These are phyloP conservation scores for Phrynosoma blainvillii DNA, from an alignment of 2,113 vertebrate genomes.

Conservation along the genomic window DNA sequence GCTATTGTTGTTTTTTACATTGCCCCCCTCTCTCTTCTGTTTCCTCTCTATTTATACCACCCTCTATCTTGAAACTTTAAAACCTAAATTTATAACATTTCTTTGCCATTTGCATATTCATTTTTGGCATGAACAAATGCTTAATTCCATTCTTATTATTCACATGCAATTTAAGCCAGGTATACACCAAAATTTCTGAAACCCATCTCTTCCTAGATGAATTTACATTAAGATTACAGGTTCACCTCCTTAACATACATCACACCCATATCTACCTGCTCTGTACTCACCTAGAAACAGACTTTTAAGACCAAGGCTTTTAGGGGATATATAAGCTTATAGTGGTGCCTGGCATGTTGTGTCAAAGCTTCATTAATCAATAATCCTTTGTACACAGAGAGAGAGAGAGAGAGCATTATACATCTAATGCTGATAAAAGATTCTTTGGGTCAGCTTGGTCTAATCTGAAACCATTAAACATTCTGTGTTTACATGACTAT, in stretches of 20 bases:
- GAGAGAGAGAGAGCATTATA: neutral
- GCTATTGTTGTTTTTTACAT: neutral
- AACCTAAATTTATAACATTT: neutral
- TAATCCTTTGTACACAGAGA: constrained; percentile 22
- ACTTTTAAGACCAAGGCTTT: neutral
- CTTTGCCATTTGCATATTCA: neutral
- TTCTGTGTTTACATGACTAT: neutral
- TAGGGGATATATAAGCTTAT: constrained; percentile 41
- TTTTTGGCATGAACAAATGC: neutral
- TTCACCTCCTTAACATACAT: neutral
- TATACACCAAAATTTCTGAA: no score
- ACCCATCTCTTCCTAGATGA: neutral
- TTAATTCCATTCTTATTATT: neutral
- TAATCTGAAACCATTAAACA: neutral
- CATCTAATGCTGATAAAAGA: constrained; percentile 47
- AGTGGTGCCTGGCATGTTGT: constrained; percentile 27
- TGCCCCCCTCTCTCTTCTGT: neutral
- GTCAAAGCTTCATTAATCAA: constrained; percentile 35
- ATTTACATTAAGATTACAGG: neutral
- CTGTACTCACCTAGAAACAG: neutral
- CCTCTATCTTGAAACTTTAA: neutral
- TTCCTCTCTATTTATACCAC: neutral
- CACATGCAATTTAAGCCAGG: no score
- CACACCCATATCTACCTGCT: neutral
- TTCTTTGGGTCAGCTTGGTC: constrained; percentile 34